phyloP scores from a whole-genome alignment of 2,113 vertebrate species.

The Pongo pygmaeus region DNA sequence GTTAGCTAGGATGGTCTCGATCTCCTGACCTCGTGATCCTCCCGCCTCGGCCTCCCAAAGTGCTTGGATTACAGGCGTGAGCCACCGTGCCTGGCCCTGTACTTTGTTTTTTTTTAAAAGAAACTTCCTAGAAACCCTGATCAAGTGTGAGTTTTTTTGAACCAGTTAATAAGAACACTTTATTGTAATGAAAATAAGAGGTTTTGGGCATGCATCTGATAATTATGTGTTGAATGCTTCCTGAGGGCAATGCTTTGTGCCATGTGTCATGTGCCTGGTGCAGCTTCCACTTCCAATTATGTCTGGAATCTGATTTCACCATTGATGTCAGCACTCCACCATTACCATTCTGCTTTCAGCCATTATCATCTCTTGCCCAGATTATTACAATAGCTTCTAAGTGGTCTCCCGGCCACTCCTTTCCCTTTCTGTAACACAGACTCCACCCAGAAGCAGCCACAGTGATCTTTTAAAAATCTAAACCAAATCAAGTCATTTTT shows the following conservation, averaged over 20 bases:
- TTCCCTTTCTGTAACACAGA: not conserved
- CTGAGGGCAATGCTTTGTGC: not conserved
- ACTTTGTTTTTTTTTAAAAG: not conserved
- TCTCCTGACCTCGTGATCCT: too few relatives aligned
- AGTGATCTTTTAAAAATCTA: not conserved
- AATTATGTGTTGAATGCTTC: not conserved
- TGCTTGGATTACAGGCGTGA: too few relatives aligned
- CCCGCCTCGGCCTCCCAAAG: too few relatives aligned
- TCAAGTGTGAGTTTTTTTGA: not conserved
- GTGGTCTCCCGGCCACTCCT: not conserved
- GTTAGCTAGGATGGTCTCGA: too few relatives aligned
- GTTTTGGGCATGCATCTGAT: not conserved
- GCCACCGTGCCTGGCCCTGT: too few relatives aligned
- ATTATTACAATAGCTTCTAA: not conserved
- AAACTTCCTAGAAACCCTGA: not conserved
- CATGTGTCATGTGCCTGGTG: not conserved
- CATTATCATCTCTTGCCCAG: not conserved
- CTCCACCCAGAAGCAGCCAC: too few relatives aligned
- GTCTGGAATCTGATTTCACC: not conserved
- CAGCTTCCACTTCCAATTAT: not conserved
- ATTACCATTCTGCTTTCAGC: not conserved
- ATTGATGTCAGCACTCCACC: not conserved
- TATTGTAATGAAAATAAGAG: not conserved
- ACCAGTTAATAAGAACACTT: not conserved
- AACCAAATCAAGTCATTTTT: not conserved